A percentile compares a stretch with the other conserved stretches of the same genome.
Conservation (phyloP, 2,888 invertebrate species). For the Pollenia angustigena region DNA sequence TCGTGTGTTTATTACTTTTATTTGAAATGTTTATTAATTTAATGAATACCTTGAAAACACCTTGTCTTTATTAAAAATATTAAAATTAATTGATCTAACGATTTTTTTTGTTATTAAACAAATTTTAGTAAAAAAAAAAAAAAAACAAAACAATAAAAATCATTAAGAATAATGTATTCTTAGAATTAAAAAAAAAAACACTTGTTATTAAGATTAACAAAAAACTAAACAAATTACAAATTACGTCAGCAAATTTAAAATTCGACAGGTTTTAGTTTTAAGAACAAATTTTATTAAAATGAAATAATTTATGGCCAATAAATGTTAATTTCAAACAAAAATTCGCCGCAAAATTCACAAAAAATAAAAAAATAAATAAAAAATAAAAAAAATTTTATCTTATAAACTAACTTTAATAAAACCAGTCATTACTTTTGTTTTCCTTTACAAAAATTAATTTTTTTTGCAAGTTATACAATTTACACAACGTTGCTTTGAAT, state of each 20-base stretch:
- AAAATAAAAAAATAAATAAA: neutral
- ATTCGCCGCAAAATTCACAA: neutral
- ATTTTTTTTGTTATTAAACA: constrained; percentile 4
- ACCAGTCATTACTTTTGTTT: no score
- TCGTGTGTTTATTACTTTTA: neutral
- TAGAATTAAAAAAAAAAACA: constrained; percentile 8
- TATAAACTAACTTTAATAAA: no score
- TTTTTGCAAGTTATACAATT: no score
- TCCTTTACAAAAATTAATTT: no score
- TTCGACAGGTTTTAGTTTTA: constrained; percentile 16
- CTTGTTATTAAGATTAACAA: constrained; percentile 8
- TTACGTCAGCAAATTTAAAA: constrained; percentile 23
- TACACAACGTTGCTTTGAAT: no score
- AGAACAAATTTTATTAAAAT: neutral
- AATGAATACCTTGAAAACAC: neutral
- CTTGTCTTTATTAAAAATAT: constrained; percentile 2
- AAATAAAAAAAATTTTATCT: neutral
- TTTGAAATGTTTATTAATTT: neutral
- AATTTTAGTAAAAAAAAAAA: neutral
- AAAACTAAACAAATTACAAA: constrained; percentile 24
- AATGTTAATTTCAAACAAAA: constrained; percentile 11
- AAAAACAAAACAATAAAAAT: constrained; percentile 3
- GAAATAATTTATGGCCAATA: constrained; percentile 29
- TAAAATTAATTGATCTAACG: constrained; percentile 19
- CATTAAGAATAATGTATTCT: constrained; percentile 22